Base-by-base conservation (phyloP, 2,888 invertebrate genomes). In the Macrophya alboannulata region DNA sequence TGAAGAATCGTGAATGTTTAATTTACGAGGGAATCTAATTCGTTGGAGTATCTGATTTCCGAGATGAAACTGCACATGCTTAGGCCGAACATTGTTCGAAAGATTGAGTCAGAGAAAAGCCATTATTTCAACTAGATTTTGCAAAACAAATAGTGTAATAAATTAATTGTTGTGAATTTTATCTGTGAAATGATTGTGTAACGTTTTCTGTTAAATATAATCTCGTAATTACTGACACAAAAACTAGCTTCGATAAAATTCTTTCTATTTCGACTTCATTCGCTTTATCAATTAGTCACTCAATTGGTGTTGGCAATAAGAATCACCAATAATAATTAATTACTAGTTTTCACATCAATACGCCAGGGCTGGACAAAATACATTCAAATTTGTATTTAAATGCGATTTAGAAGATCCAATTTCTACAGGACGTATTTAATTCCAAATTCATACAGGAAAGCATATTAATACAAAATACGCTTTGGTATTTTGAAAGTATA, bases 251-350 rank as follows among this genome's bases (percentile, higher is more conserved):
- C 10, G n/a, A 45, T 45, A 12, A 40, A 3, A 25, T 25, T 21
- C 12, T 74, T 45, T 17, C 72, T n/a, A 12, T 45, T 12, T 74
- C 21, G 74, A 74, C 15, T 74, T 21, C 6, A 74, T 12, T 55
- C 4, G 31, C 77, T 48, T 48, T 45, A 25, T 15, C 45, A 31
- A 48, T 76, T 15, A 76, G 48, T 37, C 48, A 76, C 48, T 76
- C 8, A 51, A 51, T 31, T 51, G 51, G 25, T 31, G 55, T 77
- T 37, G 31, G 21, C 77, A 77, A 25, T 17, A 5, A 43, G 37
- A 55, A 77, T 77, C n/a, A n/a, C n/a, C 31, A 55, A 37, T 77
- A 55, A 17, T 55, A 51, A 12, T 55, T 55, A n/a, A n/a, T 77
- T 37, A 37, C 37, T 37, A 55, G 37, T 55, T 77, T 40, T 40